Evolutionary conservation across 1,140 invertebrate genomes (phyloP).

Genomic region (Pemphigus obesinymphae): DNA sequence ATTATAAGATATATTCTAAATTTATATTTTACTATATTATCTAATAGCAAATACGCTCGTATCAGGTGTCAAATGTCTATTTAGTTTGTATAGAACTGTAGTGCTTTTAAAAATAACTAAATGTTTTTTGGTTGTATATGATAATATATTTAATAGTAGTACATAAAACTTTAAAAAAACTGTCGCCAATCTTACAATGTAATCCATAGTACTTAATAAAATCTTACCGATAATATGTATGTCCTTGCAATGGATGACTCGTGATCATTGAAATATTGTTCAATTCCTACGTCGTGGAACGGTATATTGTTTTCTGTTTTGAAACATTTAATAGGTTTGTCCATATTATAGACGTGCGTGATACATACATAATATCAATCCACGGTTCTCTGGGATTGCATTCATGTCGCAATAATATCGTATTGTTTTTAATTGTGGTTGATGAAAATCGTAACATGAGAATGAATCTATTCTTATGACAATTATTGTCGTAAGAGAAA

Average conservation of each 20-base stretch:
- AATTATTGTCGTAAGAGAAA: no score
- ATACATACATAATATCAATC: background rate
- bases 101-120: background rate
- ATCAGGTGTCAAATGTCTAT: background rate
- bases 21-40: no score
- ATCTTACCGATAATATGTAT: background rate
- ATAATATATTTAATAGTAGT: background rate
- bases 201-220: background rate
- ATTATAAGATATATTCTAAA: no score
- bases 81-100: background rate
- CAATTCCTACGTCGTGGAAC: background rate
- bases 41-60: background rate
- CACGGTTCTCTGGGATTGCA: background rate
- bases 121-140: background rate
- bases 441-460: background rate
- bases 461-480: background rate
- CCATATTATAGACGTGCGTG: no score
- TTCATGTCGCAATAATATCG: background rate
- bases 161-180: no score
- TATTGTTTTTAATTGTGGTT: background rate
- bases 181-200: no score
- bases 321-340: background rate
- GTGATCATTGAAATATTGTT: background rate
- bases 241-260: background rate
- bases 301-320: no score